Percentiles rank a stretch among this genome's conserved stretches.
These are phyloP conservation scores for Vanessa tameamea DNA, from an alignment of 1,140 invertebrate genomes.

Conservation along the genomic window DNA sequence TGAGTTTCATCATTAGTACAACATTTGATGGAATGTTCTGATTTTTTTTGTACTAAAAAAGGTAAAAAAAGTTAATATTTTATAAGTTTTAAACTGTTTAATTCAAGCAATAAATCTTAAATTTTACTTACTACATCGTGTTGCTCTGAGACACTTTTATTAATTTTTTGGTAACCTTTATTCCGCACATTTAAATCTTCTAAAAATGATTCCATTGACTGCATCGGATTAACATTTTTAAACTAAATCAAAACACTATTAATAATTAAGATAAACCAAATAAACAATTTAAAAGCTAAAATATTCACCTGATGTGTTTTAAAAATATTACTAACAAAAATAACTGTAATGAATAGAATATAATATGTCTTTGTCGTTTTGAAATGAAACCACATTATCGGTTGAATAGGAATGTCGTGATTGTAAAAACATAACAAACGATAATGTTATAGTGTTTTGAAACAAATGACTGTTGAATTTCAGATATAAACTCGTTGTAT, in stretches of 20 bases:
- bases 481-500: too few relatives aligned
- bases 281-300: neutral
- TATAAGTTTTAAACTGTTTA: neutral
- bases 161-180: neutral
- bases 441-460: slow-evolving; percentile 1
- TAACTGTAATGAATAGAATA: slow-evolving; percentile 1
- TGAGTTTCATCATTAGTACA: slow-evolving; percentile 58
- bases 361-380: slow-evolving; percentile 4
- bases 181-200: neutral
- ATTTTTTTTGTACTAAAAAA: slow-evolving; percentile 24
- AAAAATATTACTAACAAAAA: neutral
- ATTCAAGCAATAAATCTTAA: neutral
- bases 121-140: neutral
- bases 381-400: slow-evolving; percentile 12
- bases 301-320: slow-evolving; percentile 8
- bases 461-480: neutral
- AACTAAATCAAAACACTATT: neutral
- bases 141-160: neutral
- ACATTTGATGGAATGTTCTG: slow-evolving; percentile 41
- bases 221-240: neutral
- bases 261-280: neutral
- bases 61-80: neutral
- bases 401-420: neutral
- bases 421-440: slow-evolving; percentile 13
- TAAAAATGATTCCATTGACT: neutral